These are phyloP conservation scores for Harpalus rubripes DNA, from an alignment of 2,888 invertebrate species.

Conservation along the genomic window DNA sequence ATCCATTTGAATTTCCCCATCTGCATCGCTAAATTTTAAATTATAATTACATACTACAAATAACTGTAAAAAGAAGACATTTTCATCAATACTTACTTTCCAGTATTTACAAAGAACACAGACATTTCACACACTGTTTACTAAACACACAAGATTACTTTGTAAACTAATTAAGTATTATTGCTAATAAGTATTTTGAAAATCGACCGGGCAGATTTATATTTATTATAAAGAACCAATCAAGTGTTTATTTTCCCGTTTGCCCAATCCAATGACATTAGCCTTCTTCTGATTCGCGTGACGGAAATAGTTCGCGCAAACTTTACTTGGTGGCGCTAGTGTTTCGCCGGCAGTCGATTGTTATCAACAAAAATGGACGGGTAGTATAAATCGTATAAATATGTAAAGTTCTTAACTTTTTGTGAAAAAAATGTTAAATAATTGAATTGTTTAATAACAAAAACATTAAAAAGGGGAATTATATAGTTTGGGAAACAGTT, in stretches of 20 bases:
- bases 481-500: no score
- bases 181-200: constrained; percentile 61
- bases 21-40: constrained; percentile 59
- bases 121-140: constrained; percentile 78
- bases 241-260: constrained; percentile 65
- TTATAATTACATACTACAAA: constrained; percentile 7
- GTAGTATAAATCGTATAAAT: neutral
- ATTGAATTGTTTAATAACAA: no score
- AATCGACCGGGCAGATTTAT: constrained; percentile 63
- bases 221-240: constrained; percentile 66
- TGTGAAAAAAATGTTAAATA: neutral
- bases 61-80: constrained; percentile 64
- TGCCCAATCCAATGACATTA: constrained; percentile 67
- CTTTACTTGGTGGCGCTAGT: constrained; percentile 57
- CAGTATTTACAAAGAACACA: constrained; percentile 83
- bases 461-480: no score
- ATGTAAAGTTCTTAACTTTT: neutral
- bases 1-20: constrained; percentile 72
- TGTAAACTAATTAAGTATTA: constrained; percentile 24
- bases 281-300: constrained; percentile 66
- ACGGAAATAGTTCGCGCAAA: constrained; percentile 45
- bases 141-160: constrained; percentile 16
- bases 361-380: neutral
- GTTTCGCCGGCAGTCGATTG: neutral
- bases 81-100: constrained; percentile 80